Evolutionary conservation across 2,797 vertebrate species (phyloP).

Genomic region (Melanotaenia trifasciata): DNA sequence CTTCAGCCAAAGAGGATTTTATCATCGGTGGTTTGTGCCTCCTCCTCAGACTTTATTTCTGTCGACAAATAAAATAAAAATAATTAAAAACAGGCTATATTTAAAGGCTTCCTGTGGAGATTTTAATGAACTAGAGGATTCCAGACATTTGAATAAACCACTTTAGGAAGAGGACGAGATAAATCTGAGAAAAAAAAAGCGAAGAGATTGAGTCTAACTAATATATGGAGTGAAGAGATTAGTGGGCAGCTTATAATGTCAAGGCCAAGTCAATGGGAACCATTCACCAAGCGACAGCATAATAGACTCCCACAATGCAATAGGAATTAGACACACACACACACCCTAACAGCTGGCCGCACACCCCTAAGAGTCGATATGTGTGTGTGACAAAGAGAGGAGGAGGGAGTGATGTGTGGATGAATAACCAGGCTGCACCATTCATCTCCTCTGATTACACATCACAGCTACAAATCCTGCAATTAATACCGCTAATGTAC

Average conservation of each 20-base stretch:
- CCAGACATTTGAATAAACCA: conserved; percentile 10
- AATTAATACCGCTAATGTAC: conserved; percentile 73
- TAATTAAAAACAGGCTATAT: background rate
- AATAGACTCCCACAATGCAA: conserved; percentile 81
- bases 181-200: conserved; percentile 15
- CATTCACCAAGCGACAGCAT: conserved; percentile 72
- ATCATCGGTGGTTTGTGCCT: background rate
- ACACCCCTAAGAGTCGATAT: conserved; percentile 48
- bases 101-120: too few relatives aligned
- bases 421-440: conserved; percentile 19
- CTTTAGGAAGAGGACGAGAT: conserved; percentile 5
- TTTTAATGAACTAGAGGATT: background rate
- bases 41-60: background rate
- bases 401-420: conserved; percentile 36
- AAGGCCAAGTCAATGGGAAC: conserved; percentile 74
- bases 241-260: conserved; percentile 77
- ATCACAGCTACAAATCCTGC: conserved; percentile 48
- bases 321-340: conserved; percentile 63
- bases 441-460: conserved; percentile 67
- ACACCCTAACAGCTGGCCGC: conserved; percentile 68
- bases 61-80: background rate
- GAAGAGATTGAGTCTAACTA: conserved; percentile 55
- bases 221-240: conserved; percentile 77
- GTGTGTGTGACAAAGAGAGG: conserved; percentile 10
- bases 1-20: background rate